These are phyloP conservation scores for Ictalurus punctatus DNA, from an alignment of 2,113 vertebrate genomes.

Conservation along the genomic window DNA sequence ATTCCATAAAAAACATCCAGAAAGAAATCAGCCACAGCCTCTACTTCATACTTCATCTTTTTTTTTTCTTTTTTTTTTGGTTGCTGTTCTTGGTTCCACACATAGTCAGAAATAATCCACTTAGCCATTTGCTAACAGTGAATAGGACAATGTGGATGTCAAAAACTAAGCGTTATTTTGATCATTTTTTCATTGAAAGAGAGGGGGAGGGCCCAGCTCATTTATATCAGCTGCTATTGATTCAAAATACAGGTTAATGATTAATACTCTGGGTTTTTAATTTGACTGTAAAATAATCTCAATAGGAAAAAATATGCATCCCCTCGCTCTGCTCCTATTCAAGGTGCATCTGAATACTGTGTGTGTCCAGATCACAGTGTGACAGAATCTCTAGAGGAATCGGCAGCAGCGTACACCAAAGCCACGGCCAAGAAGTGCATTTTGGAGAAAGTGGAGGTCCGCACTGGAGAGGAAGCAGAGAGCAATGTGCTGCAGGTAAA, in stretches of 20 bases:
- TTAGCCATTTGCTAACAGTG: not conserved
- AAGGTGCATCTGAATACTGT: slow-evolving; percentile 20
- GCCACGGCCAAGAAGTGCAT: slow-evolving; percentile 95
- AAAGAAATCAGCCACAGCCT: not conserved
- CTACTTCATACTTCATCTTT: not conserved
- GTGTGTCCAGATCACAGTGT: slow-evolving; percentile 76
- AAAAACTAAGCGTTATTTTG: not conserved
- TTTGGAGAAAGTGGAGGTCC: slow-evolving; percentile 95
- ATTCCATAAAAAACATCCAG: not conserved
- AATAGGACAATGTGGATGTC: not conserved
- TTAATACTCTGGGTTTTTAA: not conserved
- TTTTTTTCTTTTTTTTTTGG: not conserved
- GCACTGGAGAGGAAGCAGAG: slow-evolving; percentile 96
- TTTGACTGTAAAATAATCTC: not conserved
- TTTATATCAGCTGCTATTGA: not conserved
- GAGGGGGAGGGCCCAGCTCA: not conserved
- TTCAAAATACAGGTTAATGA: not conserved
- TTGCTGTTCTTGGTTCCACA: not conserved
- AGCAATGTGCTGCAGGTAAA: slow-evolving; percentile 95
- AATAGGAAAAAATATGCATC: not conserved
- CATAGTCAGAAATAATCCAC: not conserved
- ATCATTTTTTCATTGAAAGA: not conserved
- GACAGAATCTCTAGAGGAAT: slow-evolving; percentile 93
- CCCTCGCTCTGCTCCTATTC: not conserved
- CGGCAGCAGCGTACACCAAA: slow-evolving; percentile 97